Evolutionary conservation across 2,797 vertebrate species (phyloP).

Genomic region (Gymnodraco acuticeps): DNA sequence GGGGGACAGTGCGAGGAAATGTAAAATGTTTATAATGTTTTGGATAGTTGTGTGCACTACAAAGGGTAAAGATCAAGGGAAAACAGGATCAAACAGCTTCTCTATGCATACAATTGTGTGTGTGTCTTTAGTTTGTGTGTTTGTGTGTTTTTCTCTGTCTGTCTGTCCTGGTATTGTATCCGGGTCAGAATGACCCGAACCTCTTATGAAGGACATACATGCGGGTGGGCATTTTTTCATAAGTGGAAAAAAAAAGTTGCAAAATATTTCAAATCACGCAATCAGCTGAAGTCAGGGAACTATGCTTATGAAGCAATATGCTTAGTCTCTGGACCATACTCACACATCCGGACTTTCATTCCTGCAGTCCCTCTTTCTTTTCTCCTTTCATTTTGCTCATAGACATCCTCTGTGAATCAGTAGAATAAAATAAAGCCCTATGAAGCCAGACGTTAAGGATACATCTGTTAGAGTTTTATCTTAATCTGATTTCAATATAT

Average conservation of each 20-base stretch:
- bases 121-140: no score
- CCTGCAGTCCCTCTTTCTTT: slow-evolving; percentile 12
- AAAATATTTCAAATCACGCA: slow-evolving; percentile 38
- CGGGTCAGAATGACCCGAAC: no score
- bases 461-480: slow-evolving; percentile 32
- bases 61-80: no score
- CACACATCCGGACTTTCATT: slow-evolving; percentile 4
- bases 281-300: slow-evolving; percentile 36
- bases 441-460: slow-evolving; percentile 25
- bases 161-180: no score
- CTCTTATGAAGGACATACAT: no score
- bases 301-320: slow-evolving; percentile 35
- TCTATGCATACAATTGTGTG: no score
- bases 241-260: background rate
- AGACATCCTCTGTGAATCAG: slow-evolving; percentile 63
- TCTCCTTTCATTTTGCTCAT: slow-evolving; percentile 18
- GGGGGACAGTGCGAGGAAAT: no score
- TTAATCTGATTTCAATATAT: slow-evolving; percentile 16
- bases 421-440: slow-evolving; percentile 59
- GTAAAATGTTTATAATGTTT: no score
- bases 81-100: no score
- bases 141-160: no score
- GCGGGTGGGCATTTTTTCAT: no score
- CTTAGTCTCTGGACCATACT: slow-evolving; percentile 27
- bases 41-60: no score